Evolutionary conservation across 2,888 invertebrate species (phyloP), one percentile per base, ranked within the genome.

Genomic region (Gymnosoma rotundatum): DNA sequence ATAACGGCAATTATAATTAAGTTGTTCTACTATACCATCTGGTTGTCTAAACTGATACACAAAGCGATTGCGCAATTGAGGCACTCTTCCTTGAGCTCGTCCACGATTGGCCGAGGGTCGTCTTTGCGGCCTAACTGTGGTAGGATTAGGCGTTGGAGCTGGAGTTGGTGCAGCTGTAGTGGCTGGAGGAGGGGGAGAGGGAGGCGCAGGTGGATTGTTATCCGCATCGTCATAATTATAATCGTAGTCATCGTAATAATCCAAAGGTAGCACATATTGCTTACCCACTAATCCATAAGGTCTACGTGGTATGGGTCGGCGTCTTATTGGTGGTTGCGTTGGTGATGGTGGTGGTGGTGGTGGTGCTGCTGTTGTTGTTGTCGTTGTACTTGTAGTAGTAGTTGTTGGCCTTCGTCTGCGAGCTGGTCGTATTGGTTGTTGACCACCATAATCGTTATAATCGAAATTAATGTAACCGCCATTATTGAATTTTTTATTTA

Each of bases 1-100:
- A 88, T 89, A 89, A 85, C 89, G 91, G 86, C 90, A 90, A 88
- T 89, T 91, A 90, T 88, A 88, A 88, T 91, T 87, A 87, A 90
- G 91, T 86, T 88, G 88, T 50, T 88, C 87, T 88, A 90, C 89
- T 88, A 90, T 90, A 90, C 90, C 90, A 87, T 88, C 88, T 78
- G 89, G 86, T 87, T 90, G 90, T 75, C 88, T 88, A 83, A 89
- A 90, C 87, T 90, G 90, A 87, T 89, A 90, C 78, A 89, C 82
- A 38, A 90, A 86, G 7, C 88, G 87, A 66, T 89, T 87, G 36
- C 87, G 83, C 70, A 90, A 83, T 72, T 88, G 88, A 9, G 86
- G 74, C 16, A 86, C 67, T 54, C 86, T 78, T 20, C 73, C 80
- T 60, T 45, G 80, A 25, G 21, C 50, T 21, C 79, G 32, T 5